phyloP scores from a whole-genome alignment of 2,113 vertebrate genomes.

The Cynocephalus volans region DNA sequence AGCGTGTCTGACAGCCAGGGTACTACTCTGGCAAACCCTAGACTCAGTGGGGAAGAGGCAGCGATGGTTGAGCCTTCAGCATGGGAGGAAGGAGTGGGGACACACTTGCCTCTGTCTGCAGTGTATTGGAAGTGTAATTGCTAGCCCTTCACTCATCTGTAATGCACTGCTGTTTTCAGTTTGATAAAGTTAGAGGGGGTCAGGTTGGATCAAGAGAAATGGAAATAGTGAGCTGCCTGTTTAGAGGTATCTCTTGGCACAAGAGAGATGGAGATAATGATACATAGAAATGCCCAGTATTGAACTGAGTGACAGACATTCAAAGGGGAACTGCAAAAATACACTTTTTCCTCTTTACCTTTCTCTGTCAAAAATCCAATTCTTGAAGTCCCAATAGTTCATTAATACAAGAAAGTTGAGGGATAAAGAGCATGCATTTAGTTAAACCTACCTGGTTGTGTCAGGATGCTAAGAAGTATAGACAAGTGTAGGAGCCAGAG shows the following conservation, averaged over 20 bases:
- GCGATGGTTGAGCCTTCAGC: not conserved
- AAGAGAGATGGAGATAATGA: not conserved
- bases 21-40: not conserved
- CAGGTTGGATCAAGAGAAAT: not conserved
- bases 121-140: not conserved
- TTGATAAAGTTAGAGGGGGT: not conserved
- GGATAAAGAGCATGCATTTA: not conserved
- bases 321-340: not conserved
- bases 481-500: not conserved
- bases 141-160: not conserved
- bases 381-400: not conserved
- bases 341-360: not conserved
- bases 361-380: slow-evolving; percentile 10
- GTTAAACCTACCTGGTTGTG: not conserved
- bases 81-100: no score
- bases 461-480: not conserved
- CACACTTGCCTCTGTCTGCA: not conserved
- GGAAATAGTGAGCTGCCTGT: not conserved
- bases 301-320: not conserved
- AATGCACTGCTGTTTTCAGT: not conserved
- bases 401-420: not conserved
- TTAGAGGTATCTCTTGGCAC: not conserved
- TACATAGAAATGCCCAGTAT: not conserved
- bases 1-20: not conserved
- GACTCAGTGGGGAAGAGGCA: not conserved